Base-by-base conservation (phyloP, 2,113 vertebrate genomes). In the Menura novaehollandiae region DNA sequence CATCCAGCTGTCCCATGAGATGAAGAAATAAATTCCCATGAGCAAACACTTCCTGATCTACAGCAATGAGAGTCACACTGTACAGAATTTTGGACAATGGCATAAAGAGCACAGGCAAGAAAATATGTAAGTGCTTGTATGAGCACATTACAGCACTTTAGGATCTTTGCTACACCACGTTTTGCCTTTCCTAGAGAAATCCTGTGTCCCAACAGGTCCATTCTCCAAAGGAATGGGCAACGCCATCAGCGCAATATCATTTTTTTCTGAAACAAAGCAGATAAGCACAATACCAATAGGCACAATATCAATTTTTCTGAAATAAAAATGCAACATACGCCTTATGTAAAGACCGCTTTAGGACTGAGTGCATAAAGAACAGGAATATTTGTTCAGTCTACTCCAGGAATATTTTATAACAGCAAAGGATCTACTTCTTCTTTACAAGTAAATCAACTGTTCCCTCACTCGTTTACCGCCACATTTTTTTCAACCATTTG, bases 61-160 rank as follows among this genome's bases (percentile, higher is more conserved):
- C 8, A 11, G 16, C 41, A 62, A 22, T 17, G 22, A 47, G 8
- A 85, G 13, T 6, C 13, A 22, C 2, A 8, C 21, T 19, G 4
- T 2, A n/a, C 21, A 35, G 51, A 33, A 24, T 53, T n/a, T 22
- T 10, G 18, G 21, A 35, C 19, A 60, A 41, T 1, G 24, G 4
- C 18, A 53, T 4, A 33, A 51, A 56, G 15, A 17, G 4, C 5
- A 41, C 0, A 58, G 11, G 39, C 4, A 35, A 56, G 46, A 39
- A 64, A 53, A 73, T 21, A 37, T 4, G 4, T 6, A 2, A 21
- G 4, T 15, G 3, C 6, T 63, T 7, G 2, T 1, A 7, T 10
- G 9, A 85, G 30, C 3, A 15, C 32, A 27, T 27, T 8, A 3
- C 23, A 53, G 21, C 22, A 13, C 33, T 62, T 62, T 10, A 19